Conservation (phyloP, 2,797 vertebrate species). For the Spinus olivaceus region DNA sequence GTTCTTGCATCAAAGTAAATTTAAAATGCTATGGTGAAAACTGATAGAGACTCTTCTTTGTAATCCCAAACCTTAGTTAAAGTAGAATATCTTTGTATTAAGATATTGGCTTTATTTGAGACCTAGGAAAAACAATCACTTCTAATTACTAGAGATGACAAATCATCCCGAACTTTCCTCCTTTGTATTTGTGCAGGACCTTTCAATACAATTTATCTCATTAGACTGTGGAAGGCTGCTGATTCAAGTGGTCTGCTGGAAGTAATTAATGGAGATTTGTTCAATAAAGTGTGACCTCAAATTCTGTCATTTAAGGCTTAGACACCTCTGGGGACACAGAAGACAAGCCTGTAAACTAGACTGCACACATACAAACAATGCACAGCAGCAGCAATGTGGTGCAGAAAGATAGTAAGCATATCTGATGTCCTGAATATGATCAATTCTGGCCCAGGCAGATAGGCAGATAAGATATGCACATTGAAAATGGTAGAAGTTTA, state of each 20-base stretch:
- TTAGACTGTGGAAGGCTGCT: conserved; percentile 69
- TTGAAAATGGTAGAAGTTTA: neutral
- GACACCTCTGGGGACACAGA: neutral
- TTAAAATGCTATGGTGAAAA: neutral
- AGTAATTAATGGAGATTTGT: conserved; percentile 62
- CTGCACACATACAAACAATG: neutral
- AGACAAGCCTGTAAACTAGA: conserved; percentile 6
- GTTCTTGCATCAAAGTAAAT: neutral
- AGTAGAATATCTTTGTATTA: neutral
- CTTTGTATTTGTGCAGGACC: conserved; percentile 65
- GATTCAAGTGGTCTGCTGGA: conserved; percentile 47
- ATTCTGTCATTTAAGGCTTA: conserved; percentile 59
- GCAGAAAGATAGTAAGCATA: conserved; percentile 11
- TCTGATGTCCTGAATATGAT: conserved; percentile 14
- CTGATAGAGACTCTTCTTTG: neutral
- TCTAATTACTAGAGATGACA: conserved; percentile 80
- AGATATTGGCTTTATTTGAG: conserved; percentile 66
- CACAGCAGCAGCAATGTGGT: neutral
- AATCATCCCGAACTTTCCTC: conserved; percentile 72
- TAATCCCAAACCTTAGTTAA: neutral
- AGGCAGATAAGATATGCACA: neutral
- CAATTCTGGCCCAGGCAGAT: neutral
- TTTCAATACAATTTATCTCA: conserved; percentile 68
- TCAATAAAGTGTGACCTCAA: conserved; percentile 60
- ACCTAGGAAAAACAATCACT: conserved; percentile 70